Base-by-base conservation (phyloP, 2,113 vertebrate species). In the Otolemur garnettii region DNA sequence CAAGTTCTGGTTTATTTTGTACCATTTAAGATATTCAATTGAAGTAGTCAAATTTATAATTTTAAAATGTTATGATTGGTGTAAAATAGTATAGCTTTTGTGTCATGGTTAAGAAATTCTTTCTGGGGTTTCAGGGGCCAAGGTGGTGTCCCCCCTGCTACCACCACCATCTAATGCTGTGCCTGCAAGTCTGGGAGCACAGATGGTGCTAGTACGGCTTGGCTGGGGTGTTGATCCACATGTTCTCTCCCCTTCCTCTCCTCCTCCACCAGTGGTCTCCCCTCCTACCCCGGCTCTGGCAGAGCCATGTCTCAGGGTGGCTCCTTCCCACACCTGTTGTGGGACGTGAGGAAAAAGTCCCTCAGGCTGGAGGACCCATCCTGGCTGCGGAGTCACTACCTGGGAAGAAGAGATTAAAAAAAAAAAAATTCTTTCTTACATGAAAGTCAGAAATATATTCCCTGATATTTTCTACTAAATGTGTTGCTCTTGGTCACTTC, bases 331-430 rank as follows among this genome's bases (percentile, higher is more conserved):
- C 99, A 99, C 98, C 98, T 99, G 98, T 98, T 99, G 95, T 99
- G 99, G 99, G 99, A 99, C 99, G 99, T 99, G 96, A 99, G 99
- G 97, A 99, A 99, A 98, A 98, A 99, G 96, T 97, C 99, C 87
- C 99, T 99, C 79, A 99, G 99, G 98, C 99, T 99, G 98, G 98
- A 98, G 98, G 99, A 99, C 83, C 99, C 99, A 6, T 98, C 99
- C 97, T 95, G 98, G 97, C 98, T 99, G 98, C 98, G 99, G 98
- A 98, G 98, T 95, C 99, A 99, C 98, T 99, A 99, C 98, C 98
- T 99, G 96, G 99, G 99, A 38, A 38, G 38, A 38, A 38, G 38
- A 38, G 38, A 38, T 38, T 38, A 38, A 38, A 38, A 45, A 45
- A 45, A 45, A 45, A 50, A 10, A 50, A 50, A 50, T 50, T 50